Evolutionary conservation across 2,113 vertebrate genomes (phyloP), one percentile per base, ranked within the genome.

Genomic region (Recurvirostra avosetta): DNA sequence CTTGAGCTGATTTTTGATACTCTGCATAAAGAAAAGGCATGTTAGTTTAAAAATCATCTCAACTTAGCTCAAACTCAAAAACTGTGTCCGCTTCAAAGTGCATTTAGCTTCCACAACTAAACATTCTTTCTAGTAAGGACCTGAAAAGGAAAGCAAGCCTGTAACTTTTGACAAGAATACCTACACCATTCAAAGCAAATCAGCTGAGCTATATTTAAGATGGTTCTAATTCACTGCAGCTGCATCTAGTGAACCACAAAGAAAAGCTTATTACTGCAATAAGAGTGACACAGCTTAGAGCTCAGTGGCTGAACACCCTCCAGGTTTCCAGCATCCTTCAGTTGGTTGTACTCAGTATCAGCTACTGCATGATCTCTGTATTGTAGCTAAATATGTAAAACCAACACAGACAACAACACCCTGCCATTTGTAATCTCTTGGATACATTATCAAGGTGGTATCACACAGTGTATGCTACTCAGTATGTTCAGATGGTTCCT

Each of bases 1-100:
- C 61, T 61, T 95, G 73, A 75, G 56, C 43, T 92, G 73, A 94
- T 86, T 95, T 92, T 92, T 92, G 71, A 59, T 84, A 56, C 26
- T 90, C 49, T 41, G 52, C 73, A 85, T 36, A 71, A 74, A 76
- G 36, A 83, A 92, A 72, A 89, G 25, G 34, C 26, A 38, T 38
- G 38, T 38, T 38, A 38, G 38, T 38, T 38, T 38, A 38, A 38
- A 38, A 38, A 38, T 38, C 38, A 38, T 38, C 38, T 38, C 38
- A 38, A 38, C 38, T 38, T 38, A 38, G 38, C 38, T 38, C 38
- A 56, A 59, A 91, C 34, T 47, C 30, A 58, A 66, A 19, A 92
- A 63, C 29, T 40, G 15, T 34, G 26, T 50, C 65, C 12, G 7
- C 23, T 74, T 89, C 17, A 11, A 72, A 84, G 22, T 20, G 6